Evolutionary conservation across 2,888 invertebrate species (phyloP), one percentile per base, ranked within the genome.

Genomic region (Rapana venosa): DNA sequence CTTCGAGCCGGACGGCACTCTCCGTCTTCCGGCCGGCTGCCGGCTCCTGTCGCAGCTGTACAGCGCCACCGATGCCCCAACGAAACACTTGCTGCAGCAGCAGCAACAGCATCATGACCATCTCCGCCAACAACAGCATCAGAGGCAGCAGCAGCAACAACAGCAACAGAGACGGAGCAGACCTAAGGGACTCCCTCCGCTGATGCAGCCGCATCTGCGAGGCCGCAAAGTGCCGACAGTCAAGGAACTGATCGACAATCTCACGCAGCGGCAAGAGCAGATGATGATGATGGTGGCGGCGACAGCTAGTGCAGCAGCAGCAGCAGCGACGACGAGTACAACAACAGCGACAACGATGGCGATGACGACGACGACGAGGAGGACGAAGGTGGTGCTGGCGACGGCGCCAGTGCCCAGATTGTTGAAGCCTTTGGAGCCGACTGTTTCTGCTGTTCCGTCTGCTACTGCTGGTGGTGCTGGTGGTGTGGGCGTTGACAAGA

Each of bases 191-290:
- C 35, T 35, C 22, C 79, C 35, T 15, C 32, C 35, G 1, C 32
- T 35, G 6, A 15, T 35, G 32, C 79, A 35, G 13, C 79, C 35
- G 6, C 74, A n/a, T 5, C 90, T 47, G 47, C 47, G 92, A 20
- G 90, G 92, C 13, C 92, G 91, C 30, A 91, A 92, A 87, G 92
- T 93, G 30, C 93, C 93, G 22, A 94, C 94, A 5, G 93, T 94
- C 8, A 90, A 92, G 22, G 93, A 94, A 85, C 90, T 94, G 15
- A 94, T 94, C 58, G 94, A 94, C 83, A 91, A 92, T 70, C 90
- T 94, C 36, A 85, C 93, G 30, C 92, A 91, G 84, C 93, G 93
- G 90, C 94, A 94, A 81, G 93, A 93, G 26, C 89, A 85, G 61
- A 36, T 89, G 74, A 47, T 47, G 47, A 47, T 2, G 47, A 47